Evolutionary conservation across 2,113 vertebrate species (phyloP).

Genomic region (Larimichthys crocea): DNA sequence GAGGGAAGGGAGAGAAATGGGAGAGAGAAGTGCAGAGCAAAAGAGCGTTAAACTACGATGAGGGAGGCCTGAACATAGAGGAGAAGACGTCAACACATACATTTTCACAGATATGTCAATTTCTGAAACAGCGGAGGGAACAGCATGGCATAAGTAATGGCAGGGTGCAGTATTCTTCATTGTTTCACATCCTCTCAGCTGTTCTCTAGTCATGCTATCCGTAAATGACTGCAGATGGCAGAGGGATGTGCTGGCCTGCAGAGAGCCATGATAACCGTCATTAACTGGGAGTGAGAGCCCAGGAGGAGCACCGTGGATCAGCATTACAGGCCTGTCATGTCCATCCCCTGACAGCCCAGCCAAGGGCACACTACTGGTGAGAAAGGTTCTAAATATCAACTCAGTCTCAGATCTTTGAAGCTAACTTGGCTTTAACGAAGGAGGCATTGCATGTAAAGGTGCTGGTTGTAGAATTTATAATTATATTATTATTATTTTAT

Average conservation of each 20-base stretch:
- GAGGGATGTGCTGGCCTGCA: conserved; percentile 55
- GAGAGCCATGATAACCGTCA: conserved; percentile 73
- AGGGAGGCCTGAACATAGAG: neutral
- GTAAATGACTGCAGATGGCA: conserved; percentile 66
- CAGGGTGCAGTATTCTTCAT: conserved; percentile 46
- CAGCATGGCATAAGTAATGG: conserved; percentile 54
- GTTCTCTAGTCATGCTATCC: conserved; percentile 39
- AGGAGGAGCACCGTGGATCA: conserved; percentile 52
- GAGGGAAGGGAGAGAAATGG: neutral
- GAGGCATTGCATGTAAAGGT: neutral
- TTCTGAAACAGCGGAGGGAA: conserved; percentile 36
- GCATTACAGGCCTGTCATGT: conserved; percentile 63
- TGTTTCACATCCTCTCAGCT: conserved; percentile 42
- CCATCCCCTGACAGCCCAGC: conserved; percentile 19
- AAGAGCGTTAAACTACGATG: neutral
- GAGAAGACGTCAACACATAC: conserved; percentile 2
- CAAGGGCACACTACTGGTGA: conserved; percentile 28
- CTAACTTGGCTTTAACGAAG: neutral
- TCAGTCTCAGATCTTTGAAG: neutral
- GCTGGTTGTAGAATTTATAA: neutral
- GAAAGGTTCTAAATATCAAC: conserved; percentile 3
- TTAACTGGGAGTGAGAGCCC: conserved; percentile 70
- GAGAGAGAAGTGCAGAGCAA: neutral
- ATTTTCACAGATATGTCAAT: conserved; percentile 30
- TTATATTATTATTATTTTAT: neutral